Evolutionary conservation across 1,140 invertebrate species (phyloP).

Genomic region (Sycophila sp.): DNA sequence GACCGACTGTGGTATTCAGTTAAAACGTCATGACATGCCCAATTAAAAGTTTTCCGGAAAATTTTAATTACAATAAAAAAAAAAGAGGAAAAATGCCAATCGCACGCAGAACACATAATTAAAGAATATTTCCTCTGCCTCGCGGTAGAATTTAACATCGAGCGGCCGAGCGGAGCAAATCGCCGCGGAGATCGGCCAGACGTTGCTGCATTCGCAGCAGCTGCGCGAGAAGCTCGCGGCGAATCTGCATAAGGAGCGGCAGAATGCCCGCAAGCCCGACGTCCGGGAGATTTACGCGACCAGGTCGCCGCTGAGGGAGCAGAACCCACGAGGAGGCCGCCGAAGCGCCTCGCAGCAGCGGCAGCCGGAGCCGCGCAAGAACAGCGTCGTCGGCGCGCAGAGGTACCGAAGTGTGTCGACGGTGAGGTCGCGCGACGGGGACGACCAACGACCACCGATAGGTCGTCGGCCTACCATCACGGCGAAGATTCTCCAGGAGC

Average conservation of each 20-base stretch:
- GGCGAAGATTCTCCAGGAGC: not conserved
- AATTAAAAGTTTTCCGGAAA: no score
- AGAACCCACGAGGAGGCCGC: not conserved
- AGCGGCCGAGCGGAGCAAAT: conserved; percentile 47
- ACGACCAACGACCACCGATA: not conserved
- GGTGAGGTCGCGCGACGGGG: not conserved
- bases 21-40: no score
- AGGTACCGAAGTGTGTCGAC: not conserved
- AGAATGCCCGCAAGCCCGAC: not conserved
- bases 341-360: conserved; percentile 15
- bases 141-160: no score
- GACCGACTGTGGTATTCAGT: no score
- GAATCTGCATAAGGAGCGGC: conserved; percentile 23
- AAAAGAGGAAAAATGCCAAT: no score
- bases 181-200: conserved; percentile 49
- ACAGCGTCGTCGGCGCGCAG: no score
- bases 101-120: no score
- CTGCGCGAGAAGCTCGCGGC: conserved; percentile 38
- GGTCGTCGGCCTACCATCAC: not conserved
- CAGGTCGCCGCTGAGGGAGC: not conserved
- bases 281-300: conserved; percentile 7
- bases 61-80: no score
- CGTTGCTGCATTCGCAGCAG: conserved; percentile 52
- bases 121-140: no score
- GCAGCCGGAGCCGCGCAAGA: no score